phyloP scores from a whole-genome alignment of 2,888 invertebrate species.

The Calliphora vomitoria region DNA sequence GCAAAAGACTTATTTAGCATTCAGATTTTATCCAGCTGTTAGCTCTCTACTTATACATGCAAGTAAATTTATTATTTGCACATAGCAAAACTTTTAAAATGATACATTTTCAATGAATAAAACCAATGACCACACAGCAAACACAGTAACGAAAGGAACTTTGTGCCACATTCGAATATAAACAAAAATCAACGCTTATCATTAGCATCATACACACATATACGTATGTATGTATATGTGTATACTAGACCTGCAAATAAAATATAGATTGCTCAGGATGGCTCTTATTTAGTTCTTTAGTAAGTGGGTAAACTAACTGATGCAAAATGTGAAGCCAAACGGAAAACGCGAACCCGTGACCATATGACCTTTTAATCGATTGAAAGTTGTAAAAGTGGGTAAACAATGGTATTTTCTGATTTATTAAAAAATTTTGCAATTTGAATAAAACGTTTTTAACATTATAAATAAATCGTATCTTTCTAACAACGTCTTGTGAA shows the following conservation, averaged over 20 bases:
- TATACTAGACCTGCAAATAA: neutral
- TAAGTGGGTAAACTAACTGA: no score
- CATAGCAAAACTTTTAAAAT: neutral
- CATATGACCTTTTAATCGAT: no score
- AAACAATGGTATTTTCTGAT: no score
- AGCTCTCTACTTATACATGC: neutral
- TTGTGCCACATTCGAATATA: conserved; percentile 24
- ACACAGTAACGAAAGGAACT: conserved; percentile 50
- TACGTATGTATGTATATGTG: neutral
- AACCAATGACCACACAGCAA: conserved; percentile 50
- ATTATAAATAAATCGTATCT: no score
- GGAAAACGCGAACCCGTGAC: no score
- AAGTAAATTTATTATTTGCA: conserved; percentile 17
- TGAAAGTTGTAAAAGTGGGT: no score
- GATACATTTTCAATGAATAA: conserved; percentile 27
- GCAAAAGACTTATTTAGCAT: neutral
- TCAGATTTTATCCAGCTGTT: neutral
- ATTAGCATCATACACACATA: conserved; percentile 5
- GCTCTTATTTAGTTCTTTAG: no score
- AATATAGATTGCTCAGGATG: no score
- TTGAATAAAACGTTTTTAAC: no score
- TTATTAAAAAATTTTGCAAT: no score
- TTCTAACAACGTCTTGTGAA: no score
- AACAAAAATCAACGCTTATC: conserved; percentile 49
- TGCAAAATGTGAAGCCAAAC: no score